phyloP scores from a whole-genome alignment of 1,140 invertebrate genomes.

The Drosophila pandora region DNA sequence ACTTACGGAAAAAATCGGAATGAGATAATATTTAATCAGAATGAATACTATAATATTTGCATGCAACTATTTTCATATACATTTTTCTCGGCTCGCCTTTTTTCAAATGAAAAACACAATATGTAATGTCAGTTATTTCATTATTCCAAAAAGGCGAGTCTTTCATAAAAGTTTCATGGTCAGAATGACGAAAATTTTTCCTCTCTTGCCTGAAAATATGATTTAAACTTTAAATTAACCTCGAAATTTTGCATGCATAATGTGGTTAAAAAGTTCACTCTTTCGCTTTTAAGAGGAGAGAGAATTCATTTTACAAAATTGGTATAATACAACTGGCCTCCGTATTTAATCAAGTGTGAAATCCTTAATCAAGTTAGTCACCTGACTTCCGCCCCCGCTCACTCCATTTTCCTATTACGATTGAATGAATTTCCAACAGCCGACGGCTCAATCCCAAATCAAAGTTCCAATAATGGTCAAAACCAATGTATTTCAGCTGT shows the following conservation, averaged over 20 bases:
- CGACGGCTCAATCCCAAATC: constrained; percentile 42
- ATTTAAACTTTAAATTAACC: background rate
- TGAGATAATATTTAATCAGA: too few species aligned
- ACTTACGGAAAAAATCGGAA: too few species aligned
- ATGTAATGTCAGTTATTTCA: too few species aligned
- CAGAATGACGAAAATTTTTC: background rate
- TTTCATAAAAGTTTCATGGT: background rate
- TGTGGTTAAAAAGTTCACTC: background rate
- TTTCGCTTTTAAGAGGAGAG: background rate
- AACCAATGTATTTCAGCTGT: constrained; percentile 61
- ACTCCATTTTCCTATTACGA: constrained; percentile 12
- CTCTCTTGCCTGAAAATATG: background rate
- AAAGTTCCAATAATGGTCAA: constrained; percentile 22
- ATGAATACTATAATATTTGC: background rate
- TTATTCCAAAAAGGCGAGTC: too few species aligned
- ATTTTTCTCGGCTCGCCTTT: background rate
- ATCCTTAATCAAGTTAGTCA: constrained; percentile 69
- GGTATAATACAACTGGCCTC: constrained; percentile 7
- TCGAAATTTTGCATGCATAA: background rate
- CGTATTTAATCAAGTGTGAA: constrained; percentile 73
- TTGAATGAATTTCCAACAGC: constrained; percentile 54
- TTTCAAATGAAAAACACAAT: background rate
- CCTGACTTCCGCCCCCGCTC: background rate
- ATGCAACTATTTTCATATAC: background rate
- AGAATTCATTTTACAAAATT: background rate